Evolutionary conservation across 2,797 vertebrate species (phyloP).

Genomic region (Sebastes dallii): DNA sequence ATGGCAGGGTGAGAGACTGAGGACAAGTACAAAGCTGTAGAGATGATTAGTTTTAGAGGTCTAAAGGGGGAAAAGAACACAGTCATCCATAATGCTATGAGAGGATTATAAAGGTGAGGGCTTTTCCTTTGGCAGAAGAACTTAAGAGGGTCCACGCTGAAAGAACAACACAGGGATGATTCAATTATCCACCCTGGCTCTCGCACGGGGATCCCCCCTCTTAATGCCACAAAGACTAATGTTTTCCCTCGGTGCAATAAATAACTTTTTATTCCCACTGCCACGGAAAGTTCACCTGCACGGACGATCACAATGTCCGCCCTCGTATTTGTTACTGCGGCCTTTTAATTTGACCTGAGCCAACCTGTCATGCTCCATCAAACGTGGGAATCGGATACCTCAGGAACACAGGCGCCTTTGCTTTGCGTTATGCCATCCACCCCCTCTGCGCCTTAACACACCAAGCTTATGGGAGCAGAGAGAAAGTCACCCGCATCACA

Average conservation of each 20-base stretch:
- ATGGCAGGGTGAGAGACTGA: not conserved
- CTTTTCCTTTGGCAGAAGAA: slow-evolving; percentile 45
- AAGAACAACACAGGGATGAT: slow-evolving; percentile 61
- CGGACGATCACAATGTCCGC: slow-evolving; percentile 45
- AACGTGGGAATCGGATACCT: slow-evolving; percentile 77
- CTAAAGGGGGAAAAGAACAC: not conserved
- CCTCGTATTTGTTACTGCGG: slow-evolving; percentile 69
- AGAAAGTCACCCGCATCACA: slow-evolving; percentile 74
- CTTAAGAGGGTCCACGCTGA: slow-evolving; percentile 27
- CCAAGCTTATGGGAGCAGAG: slow-evolving; percentile 57
- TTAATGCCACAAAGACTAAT: slow-evolving; percentile 53
- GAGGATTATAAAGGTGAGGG: slow-evolving; percentile 11
- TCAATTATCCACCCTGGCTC: slow-evolving; percentile 64
- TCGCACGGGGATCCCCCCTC: slow-evolving; percentile 26
- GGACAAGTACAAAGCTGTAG: not conserved
- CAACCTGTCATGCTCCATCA: slow-evolving; percentile 78
- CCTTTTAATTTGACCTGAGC: slow-evolving; percentile 73
- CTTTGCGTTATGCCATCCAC: slow-evolving; percentile 39
- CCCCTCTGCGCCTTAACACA: slow-evolving; percentile 46
- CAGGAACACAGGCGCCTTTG: slow-evolving; percentile 72
- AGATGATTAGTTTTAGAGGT: not conserved
- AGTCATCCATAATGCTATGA: not conserved
- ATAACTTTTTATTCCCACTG: slow-evolving; percentile 66
- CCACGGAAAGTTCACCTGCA: slow-evolving; percentile 66
- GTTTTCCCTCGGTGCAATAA: slow-evolving; percentile 61